Conservation (phyloP, 2,113 vertebrate genomes). For the Apodemus sylvaticus region DNA sequence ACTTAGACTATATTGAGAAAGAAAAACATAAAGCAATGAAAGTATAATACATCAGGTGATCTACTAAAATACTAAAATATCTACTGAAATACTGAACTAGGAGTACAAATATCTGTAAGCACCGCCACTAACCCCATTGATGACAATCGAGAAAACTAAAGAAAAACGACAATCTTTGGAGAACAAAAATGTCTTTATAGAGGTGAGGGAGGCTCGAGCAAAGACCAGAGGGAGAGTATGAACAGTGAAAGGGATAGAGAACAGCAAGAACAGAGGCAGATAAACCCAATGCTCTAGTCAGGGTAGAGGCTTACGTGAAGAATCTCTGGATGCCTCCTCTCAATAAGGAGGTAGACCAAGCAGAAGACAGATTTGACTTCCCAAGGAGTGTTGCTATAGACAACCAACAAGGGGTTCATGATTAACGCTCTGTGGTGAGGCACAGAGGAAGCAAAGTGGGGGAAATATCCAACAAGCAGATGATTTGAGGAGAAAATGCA, state of each 20-base stretch:
- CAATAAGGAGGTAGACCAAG: background rate
- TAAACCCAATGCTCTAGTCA: background rate
- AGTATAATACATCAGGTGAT: background rate
- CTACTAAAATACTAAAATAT: constrained; percentile 9
- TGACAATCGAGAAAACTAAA: background rate
- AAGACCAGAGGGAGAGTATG: background rate
- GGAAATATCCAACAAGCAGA: background rate
- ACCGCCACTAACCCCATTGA: background rate
- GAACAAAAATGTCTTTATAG: background rate
- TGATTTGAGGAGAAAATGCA: background rate
- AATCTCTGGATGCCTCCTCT: background rate
- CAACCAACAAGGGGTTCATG: background rate
- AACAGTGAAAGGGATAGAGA: background rate
- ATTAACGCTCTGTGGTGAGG: background rate
- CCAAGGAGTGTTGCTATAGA: background rate
- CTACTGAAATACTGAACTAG: background rate
- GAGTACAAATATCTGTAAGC: background rate
- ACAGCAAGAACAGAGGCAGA: background rate
- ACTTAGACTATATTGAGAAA: background rate
- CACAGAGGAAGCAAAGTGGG: background rate
- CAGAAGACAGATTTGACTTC: background rate
- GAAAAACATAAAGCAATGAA: constrained; percentile 2
- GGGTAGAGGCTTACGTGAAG: background rate
- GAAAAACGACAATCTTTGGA: background rate
- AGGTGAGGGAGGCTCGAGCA: background rate